Conservation (phyloP, 2,113 vertebrate species). For the Python bivittatus region DNA sequence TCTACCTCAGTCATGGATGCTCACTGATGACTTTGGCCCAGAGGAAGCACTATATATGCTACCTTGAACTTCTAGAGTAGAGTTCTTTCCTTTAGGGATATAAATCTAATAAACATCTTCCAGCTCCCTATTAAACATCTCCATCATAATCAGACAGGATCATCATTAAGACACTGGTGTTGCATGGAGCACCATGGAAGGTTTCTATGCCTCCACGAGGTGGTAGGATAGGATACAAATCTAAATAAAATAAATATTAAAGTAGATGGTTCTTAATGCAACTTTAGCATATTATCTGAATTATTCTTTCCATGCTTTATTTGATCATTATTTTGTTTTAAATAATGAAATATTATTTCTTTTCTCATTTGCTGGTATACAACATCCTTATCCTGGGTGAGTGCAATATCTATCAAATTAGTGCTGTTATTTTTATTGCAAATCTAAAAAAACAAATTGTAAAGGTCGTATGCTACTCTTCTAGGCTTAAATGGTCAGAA, state of each 20-base stretch:
- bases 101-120: not conserved
- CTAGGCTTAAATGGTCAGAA: not conserved
- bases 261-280: not conserved
- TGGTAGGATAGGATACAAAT: not conserved
- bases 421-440: slow-evolving; percentile 4
- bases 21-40: not conserved
- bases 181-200: not conserved
- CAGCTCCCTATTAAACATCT: not conserved
- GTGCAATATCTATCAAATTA: not conserved
- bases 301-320: not conserved
- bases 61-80: not conserved
- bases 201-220: not conserved
- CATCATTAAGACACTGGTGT: not conserved
- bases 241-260: not conserved
- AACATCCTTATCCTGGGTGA: not conserved
- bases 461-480: not conserved
- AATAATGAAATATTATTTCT: not conserved
- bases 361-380: not conserved
- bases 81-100: not conserved
- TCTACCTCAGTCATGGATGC: not conserved
- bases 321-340: not conserved
- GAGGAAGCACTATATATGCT: not conserved
- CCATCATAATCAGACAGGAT: not conserved
- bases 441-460: not conserved
- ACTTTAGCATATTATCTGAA: not conserved